Evolutionary conservation across 2,113 vertebrate genomes (phyloP).

Genomic region (Callipepla californica): DNA sequence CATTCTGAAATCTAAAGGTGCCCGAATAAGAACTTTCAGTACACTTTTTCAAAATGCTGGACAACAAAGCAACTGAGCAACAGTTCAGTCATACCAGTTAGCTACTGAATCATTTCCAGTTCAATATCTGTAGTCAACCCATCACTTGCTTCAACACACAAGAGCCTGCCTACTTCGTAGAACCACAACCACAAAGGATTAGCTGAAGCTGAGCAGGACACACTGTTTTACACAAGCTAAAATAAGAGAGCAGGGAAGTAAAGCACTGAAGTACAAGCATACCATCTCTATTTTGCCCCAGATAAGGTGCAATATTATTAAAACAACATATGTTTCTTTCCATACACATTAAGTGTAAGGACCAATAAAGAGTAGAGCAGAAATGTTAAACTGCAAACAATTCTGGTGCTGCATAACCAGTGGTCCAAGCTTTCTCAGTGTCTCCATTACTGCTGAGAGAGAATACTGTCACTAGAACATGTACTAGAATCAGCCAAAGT

Average conservation of each 20-base stretch:
- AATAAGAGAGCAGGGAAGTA: not conserved
- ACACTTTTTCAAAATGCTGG: not conserved
- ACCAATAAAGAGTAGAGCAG: not conserved
- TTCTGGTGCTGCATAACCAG: not conserved
- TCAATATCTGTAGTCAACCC: not conserved
- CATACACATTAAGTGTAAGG: accelerated
- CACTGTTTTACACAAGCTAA: not conserved
- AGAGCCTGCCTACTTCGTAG: not conserved
- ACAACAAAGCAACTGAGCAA: not conserved
- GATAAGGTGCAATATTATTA: not conserved
- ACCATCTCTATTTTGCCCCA: not conserved
- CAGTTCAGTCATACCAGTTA: not conserved
- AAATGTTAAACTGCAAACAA: not conserved
- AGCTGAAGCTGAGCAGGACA: not conserved
- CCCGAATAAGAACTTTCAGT: not conserved
- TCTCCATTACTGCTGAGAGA: not conserved
- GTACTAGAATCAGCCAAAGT: not conserved
- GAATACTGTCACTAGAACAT: not conserved
- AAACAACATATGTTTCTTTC: not conserved
- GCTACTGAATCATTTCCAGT: not conserved
- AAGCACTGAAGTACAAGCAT: not conserved
- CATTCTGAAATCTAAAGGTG: not conserved
- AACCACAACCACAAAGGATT: not conserved
- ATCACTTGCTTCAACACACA: not conserved
- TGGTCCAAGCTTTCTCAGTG: not conserved